Evolutionary conservation across 2,113 vertebrate species (phyloP).

Genomic region (Dolichallabes microphthalmus): DNA sequence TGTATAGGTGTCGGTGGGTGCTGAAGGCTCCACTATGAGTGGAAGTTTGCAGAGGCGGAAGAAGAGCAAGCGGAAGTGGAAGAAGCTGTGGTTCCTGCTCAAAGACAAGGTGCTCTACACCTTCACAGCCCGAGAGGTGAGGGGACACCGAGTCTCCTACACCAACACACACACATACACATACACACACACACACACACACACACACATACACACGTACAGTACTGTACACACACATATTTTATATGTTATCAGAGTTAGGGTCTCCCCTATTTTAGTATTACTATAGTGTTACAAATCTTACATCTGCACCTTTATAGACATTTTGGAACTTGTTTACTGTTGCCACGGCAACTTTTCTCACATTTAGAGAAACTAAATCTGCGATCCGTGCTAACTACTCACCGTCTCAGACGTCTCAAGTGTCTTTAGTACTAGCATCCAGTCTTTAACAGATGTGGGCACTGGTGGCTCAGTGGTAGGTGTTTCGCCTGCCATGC

Average conservation of each 20-base stretch:
- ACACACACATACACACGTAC: no score
- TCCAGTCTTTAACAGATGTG: not conserved
- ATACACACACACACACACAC: constrained; percentile 23
- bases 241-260: not conserved
- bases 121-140: constrained; percentile 88
- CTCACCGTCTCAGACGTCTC: no score
- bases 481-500: no score
- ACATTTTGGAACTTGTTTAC: not conserved
- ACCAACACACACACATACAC: constrained; percentile 50
- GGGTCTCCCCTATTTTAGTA: not conserved
- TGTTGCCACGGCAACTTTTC: not conserved
- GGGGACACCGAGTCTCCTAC: constrained; percentile 67
- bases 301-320: not conserved
- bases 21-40: constrained; percentile 83
- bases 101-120: constrained; percentile 99
- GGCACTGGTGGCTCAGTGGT: no score
- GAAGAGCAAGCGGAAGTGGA: constrained; percentile 92
- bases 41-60: constrained; percentile 88
- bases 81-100: constrained; percentile 96
- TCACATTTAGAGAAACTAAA: not conserved
- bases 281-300: not conserved
- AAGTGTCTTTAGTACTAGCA: not conserved
- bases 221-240: no score
- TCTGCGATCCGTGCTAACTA: no score
- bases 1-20: constrained; percentile 80